A percentile compares a stretch with the other conserved stretches of the same genome.
Conservation (phyloP, 2,113 vertebrate species). For the Cheilinus undulatus region DNA sequence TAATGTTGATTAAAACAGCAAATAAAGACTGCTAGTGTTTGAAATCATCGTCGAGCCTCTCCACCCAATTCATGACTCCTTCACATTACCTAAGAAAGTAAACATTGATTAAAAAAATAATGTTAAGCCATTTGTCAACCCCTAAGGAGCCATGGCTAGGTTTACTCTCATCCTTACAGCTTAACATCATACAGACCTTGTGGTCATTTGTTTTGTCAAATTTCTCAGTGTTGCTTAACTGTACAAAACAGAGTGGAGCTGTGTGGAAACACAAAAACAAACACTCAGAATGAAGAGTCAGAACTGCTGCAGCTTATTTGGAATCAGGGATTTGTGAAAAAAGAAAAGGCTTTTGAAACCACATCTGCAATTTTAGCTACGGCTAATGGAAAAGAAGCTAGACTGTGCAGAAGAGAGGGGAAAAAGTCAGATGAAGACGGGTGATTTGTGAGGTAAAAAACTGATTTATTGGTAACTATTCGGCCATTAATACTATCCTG, state of each 20-base stretch:
- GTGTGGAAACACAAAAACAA: constrained; percentile 4
- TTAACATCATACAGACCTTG: neutral
- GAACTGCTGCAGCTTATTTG: constrained; percentile 17
- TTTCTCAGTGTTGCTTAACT: neutral
- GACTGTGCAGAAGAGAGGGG: neutral
- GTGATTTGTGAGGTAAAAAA: neutral
- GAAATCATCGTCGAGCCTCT: neutral
- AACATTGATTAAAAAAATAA: too few species aligned
- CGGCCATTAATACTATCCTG: too few species aligned
- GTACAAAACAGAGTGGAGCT: neutral
- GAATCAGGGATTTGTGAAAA: neutral
- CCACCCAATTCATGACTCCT: neutral
- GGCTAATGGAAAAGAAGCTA: neutral
- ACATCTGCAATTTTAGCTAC: neutral
- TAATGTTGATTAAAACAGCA: too few species aligned
- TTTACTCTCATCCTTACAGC: neutral
- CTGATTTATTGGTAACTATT: neutral
- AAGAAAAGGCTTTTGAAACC: constrained; percentile 1
- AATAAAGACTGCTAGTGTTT: neutral
- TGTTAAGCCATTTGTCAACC: too few species aligned
- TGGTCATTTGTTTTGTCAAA: constrained; percentile 7
- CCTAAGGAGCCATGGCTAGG: neutral
- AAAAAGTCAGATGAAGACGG: neutral
- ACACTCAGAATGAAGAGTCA: constrained; percentile 1
- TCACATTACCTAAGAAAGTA: neutral